Evolutionary conservation across 2,797 vertebrate species (phyloP).

Genomic region (Propithecus perrieri): DNA sequence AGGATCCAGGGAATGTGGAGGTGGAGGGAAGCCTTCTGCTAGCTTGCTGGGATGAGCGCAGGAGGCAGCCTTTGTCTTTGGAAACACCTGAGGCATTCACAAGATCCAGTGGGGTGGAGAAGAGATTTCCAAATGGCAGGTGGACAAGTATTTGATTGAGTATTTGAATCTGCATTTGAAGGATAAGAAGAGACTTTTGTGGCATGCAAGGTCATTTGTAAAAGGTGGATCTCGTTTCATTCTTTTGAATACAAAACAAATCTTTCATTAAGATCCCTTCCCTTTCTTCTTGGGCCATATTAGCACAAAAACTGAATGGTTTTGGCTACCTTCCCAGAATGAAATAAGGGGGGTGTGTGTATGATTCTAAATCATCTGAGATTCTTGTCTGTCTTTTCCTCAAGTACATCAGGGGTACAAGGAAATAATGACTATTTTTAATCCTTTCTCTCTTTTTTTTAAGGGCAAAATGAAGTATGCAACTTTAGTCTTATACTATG

Average conservation of each 20-base stretch:
- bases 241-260: constrained; percentile 18
- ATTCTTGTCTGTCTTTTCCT: constrained; percentile 8
- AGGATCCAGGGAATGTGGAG: background rate
- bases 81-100: background rate
- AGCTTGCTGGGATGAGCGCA: background rate
- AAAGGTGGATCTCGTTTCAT: constrained; percentile 16
- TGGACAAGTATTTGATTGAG: background rate
- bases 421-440: background rate
- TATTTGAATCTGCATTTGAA: background rate
- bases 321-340: constrained; percentile 17
- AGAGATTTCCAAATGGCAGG: background rate
- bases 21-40: background rate
- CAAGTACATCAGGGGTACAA: background rate
- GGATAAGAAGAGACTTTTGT: background rate
- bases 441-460: background rate
- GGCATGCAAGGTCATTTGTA: background rate
- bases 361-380: constrained; percentile 16
- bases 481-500: background rate
- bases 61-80: background rate
- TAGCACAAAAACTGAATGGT: background rate
- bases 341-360: background rate
- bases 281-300: background rate
- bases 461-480: background rate
- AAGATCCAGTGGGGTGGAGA: background rate
- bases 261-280: background rate